Evolutionary conservation across 2,113 vertebrate species (phyloP), one percentile per base, ranked within the genome.

Genomic region (Vidua chalybeata): DNA sequence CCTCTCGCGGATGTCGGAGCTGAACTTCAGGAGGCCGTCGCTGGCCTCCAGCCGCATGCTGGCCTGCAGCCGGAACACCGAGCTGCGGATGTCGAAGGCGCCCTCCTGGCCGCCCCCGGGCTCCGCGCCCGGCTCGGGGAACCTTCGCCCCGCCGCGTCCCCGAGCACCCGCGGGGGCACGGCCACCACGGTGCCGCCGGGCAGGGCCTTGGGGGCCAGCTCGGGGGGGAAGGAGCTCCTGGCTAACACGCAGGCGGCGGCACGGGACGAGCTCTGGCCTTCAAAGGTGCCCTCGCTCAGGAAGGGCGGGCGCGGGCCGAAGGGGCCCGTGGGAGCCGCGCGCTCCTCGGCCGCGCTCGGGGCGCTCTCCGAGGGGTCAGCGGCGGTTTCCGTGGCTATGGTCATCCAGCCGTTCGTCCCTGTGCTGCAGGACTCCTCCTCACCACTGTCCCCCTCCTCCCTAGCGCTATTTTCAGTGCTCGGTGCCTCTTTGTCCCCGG

Each of bases 241-340:
- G 89, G 92, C 78, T 9, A 92, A 8, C 14, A 72, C 8, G 0
- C 39, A 13, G 6, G 61, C 0, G 0, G 83, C 7, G 0, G 54
- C 3, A 0, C 0, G 33, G 51, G 93, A 10, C 0, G 51, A 17
- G 6, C 56, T 39, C 33, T 35, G 43, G 0, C 23, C 63, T 4
- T 94, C 75, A 0, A 79, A 75, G 68, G 62, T 0, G 7, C 45
- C 48, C 16, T 96, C 71, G 2, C 26, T 2, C 20, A 75, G 66
- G 51, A 83, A 68, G 78, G 89, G 33, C 1, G 63, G 39, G 1
- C 3, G 41, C 0, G 41, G 59, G 67, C 59, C 2, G 2, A 63
- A 77, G 1, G 9, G 0, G 4, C 45, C 37, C 43, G 43, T 58
- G 79, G 11, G 49, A 3, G 13, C 71, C 8, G 5, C 0, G 0